phyloP scores from a whole-genome alignment of 2,797 vertebrate genomes.

The Vultur gryphus region DNA sequence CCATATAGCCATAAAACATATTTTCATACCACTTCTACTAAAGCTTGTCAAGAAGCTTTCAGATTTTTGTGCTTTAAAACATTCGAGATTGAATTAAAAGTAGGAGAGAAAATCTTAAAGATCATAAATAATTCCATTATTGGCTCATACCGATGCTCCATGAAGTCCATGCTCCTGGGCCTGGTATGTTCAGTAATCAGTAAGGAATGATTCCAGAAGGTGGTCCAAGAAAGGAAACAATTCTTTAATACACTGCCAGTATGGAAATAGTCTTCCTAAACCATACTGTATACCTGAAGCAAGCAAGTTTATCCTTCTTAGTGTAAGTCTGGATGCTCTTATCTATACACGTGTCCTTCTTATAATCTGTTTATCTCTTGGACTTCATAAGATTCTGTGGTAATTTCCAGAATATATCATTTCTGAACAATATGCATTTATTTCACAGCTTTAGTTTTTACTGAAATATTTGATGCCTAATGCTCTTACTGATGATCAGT shows the following conservation, averaged over 20 bases:
- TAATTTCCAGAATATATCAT: not conserved
- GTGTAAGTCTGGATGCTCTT: constrained; percentile 1
- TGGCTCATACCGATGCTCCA: not conserved
- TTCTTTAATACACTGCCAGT: not conserved
- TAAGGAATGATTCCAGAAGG: not conserved
- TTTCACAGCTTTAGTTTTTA: not conserved
- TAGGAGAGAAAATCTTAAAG: not conserved
- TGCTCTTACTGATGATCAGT: not conserved
- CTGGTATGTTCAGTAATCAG: not conserved
- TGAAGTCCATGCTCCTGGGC: not conserved
- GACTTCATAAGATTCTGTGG: not conserved
- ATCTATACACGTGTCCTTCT: not conserved
- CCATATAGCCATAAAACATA: not conserved
- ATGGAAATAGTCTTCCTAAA: not conserved
- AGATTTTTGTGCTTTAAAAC: not conserved
- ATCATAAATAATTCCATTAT: not conserved
- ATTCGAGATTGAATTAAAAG: not conserved
- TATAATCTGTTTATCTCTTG: not conserved
- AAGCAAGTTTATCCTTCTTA: not conserved
- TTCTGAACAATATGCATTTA: not conserved
- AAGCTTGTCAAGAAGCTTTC: not conserved
- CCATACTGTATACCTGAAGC: not conserved
- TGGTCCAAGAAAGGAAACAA: not conserved
- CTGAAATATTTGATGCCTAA: not conserved
- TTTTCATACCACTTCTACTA: not conserved